Conservation (phyloP, 2,797 vertebrate species). For the Florisuga fusca region DNA sequence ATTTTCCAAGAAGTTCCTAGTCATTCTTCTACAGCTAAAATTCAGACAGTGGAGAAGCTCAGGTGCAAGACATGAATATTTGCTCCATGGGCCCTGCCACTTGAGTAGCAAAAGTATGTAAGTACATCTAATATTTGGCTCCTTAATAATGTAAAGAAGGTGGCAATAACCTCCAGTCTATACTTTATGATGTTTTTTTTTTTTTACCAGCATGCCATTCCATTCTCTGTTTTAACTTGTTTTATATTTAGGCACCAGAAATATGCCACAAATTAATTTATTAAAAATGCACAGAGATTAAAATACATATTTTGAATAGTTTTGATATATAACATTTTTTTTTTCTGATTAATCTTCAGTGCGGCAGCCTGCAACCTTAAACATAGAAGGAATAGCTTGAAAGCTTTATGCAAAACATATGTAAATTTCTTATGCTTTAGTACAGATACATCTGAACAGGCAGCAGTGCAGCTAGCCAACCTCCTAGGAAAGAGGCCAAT, state of each 20-base stretch:
- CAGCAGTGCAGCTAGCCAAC: conserved; percentile 73
- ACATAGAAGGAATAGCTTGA: conserved; percentile 24
- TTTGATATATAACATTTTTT: background rate
- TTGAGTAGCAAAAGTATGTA: background rate
- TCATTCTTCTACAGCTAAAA: background rate
- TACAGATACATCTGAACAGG: conserved; percentile 75
- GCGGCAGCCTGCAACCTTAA: conserved; percentile 20
- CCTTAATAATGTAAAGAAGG: conserved; percentile 1
- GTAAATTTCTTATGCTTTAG: conserved; percentile 66
- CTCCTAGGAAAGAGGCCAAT: conserved; percentile 77
- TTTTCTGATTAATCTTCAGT: conserved; percentile 12
- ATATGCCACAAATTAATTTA: background rate
- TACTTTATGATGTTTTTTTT: too few species aligned
- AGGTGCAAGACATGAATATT: background rate
- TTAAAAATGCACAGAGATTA: background rate
- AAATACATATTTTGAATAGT: background rate
- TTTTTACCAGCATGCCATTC: background rate
- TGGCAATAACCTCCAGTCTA: background rate
- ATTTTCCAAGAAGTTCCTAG: background rate
- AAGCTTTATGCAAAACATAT: conserved; percentile 76
- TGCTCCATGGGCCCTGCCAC: background rate
- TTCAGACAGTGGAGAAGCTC: background rate
- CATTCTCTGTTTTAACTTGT: background rate
- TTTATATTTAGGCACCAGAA: background rate
- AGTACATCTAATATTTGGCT: background rate